Percentiles rank a stretch among this genome's conserved stretches.
These are phyloP conservation scores for Diplogasteroides magnus DNA, from an alignment of 1,140 invertebrate species.

Conservation along the genomic window DNA sequence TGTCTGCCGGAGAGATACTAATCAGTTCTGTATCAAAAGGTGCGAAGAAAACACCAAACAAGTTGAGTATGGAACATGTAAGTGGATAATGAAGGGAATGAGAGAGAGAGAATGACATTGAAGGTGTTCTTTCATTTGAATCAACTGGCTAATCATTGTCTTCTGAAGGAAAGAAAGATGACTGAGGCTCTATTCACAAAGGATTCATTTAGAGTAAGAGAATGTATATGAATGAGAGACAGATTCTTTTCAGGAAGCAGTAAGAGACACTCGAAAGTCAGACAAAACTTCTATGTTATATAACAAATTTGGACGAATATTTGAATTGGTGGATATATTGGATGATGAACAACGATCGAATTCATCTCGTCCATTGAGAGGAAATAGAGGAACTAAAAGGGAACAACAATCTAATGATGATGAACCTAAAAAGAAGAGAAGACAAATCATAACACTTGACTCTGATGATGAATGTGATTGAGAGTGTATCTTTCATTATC, in stretches of 20 bases:
- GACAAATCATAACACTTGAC: too few relatives aligned
- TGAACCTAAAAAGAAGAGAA: too few relatives aligned
- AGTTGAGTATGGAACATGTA: conserved; percentile 11
- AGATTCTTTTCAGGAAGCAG: conserved; percentile 16
- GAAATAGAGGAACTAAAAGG: conserved; percentile 2
- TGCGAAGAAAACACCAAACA: background rate
- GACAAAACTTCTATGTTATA: background rate
- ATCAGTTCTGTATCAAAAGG: background rate
- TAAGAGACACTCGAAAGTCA: background rate
- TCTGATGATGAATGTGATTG: too few relatives aligned
- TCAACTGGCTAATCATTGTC: background rate
- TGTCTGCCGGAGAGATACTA: conserved; percentile 1
- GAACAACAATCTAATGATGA: too few relatives aligned
- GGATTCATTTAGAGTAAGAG: background rate
- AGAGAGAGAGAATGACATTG: background rate
- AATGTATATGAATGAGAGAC: background rate
- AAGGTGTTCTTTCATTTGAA: background rate
- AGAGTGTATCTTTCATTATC: too few relatives aligned
- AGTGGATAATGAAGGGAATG: background rate
- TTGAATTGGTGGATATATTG: background rate
- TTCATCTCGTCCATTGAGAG: background rate
- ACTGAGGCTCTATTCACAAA: conserved; percentile 6
- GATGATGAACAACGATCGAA: background rate
- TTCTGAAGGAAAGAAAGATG: background rate
- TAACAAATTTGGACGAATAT: background rate